Conservation (phyloP, 2,797 vertebrate species). For the Acanthopagrus latus region DNA sequence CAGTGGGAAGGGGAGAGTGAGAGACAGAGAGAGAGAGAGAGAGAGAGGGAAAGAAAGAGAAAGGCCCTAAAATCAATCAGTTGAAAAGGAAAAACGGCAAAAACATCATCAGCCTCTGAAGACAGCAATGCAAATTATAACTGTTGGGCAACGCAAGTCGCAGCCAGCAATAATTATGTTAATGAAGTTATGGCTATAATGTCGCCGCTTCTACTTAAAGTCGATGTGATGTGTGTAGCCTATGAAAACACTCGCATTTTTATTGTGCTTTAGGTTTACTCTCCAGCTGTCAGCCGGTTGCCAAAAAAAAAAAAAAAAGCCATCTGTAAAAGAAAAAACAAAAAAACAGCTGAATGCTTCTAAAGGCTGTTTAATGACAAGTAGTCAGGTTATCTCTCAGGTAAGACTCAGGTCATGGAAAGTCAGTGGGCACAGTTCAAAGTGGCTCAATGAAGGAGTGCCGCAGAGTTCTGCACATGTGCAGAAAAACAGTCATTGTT, state of each 20-base stretch:
- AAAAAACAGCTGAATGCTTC: conserved; percentile 12
- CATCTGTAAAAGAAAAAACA: conserved; percentile 13
- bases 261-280: conserved; percentile 22
- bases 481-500: background rate
- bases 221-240: conserved; percentile 48
- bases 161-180: conserved; percentile 69
- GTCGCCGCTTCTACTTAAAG: conserved; percentile 48
- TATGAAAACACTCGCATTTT: conserved; percentile 50
- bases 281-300: conserved; percentile 15
- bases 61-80: conserved; percentile 74
- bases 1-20: conserved; percentile 64
- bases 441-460: background rate
- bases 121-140: conserved; percentile 61
- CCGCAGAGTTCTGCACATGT: conserved; percentile 7
- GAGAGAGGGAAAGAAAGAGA: background rate
- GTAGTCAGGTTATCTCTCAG: conserved; percentile 16
- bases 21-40: conserved; percentile 6
- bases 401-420: background rate
- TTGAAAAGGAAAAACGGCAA: conserved; percentile 71
- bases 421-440: background rate
- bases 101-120: conserved; percentile 74
- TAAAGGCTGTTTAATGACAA: conserved; percentile 12
- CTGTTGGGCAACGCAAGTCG: conserved; percentile 61
- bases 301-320: background rate
- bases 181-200: conserved; percentile 69